Percentiles rank a stretch among this genome's conserved stretches.
Conservation (phyloP, 1,140 invertebrate species). For the Drosophila bocqueti region DNA sequence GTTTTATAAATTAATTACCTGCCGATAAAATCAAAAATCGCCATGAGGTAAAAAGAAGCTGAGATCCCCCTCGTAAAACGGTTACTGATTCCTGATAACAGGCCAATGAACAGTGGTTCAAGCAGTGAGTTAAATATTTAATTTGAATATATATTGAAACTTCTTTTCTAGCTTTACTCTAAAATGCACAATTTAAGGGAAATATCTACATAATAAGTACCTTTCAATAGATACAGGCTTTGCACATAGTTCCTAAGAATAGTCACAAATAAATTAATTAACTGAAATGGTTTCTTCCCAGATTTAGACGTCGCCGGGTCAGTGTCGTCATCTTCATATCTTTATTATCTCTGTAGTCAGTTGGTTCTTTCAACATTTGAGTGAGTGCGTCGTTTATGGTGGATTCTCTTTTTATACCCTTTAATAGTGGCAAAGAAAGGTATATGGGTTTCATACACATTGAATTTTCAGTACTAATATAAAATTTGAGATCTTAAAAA, state of each 20-base stretch:
- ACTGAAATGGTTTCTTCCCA: background rate
- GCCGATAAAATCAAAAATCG: slow-evolving; percentile 6
- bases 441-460: background rate
- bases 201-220: background rate
- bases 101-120: background rate
- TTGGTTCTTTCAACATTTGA: background rate
- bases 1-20: slow-evolving; percentile 24
- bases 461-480: too few species aligned
- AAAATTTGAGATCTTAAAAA: too few species aligned
- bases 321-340: slow-evolving; percentile 6
- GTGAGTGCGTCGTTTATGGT: slow-evolving; percentile 38
- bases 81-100: background rate
- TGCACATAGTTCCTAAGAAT: background rate
- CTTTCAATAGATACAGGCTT: background rate
- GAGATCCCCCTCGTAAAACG: background rate
- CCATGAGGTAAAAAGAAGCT: slow-evolving; percentile 3
- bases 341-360: slow-evolving; percentile 1
- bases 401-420: slow-evolving; percentile 20
- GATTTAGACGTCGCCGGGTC: background rate
- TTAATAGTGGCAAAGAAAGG: background rate
- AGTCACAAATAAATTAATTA: slow-evolving; percentile 2
- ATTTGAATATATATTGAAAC: background rate
- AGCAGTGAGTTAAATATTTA: background rate
- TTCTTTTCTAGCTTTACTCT: background rate
- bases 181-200: too few species aligned